Conservation (phyloP, 1,140 invertebrate species). For the Aphidius gifuensis region DNA sequence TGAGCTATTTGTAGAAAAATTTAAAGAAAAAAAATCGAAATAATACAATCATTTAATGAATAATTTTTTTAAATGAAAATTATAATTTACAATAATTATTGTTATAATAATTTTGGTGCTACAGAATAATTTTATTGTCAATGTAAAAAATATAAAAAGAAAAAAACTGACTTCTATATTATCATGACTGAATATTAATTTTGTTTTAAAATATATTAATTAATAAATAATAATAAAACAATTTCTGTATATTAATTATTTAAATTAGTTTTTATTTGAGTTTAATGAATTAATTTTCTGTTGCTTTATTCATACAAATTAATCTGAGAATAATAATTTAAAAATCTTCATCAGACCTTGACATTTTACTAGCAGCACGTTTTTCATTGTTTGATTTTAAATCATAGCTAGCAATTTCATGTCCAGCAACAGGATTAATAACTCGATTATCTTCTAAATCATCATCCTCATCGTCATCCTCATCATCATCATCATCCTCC, state of each 20-base stretch:
- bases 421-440: constrained; percentile 35
- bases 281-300: too few species aligned
- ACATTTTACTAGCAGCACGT: constrained; percentile 43
- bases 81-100: too few species aligned
- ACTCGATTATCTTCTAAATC: constrained; percentile 33
- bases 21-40: background rate
- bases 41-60: too few species aligned
- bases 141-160: too few species aligned
- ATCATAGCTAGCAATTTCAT: constrained; percentile 38
- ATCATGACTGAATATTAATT: background rate
- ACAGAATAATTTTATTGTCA: too few species aligned
- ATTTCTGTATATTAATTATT: background rate
- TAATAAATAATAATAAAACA: background rate
- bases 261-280: background rate
- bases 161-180: too few species aligned
- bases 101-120: too few species aligned
- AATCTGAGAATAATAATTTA: constrained; percentile 18
- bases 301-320: too few species aligned
- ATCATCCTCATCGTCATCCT: constrained; percentile 28
- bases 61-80: too few species aligned
- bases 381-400: constrained; percentile 44
- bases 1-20: background rate
- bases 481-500: constrained; percentile 52
- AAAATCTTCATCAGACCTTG: constrained; percentile 52
- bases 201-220: background rate